Percentiles rank a stretch among this genome's conserved stretches.
Evolutionary conservation across 1,140 invertebrate species (phyloP).

Genomic region (Linepithema humile): DNA sequence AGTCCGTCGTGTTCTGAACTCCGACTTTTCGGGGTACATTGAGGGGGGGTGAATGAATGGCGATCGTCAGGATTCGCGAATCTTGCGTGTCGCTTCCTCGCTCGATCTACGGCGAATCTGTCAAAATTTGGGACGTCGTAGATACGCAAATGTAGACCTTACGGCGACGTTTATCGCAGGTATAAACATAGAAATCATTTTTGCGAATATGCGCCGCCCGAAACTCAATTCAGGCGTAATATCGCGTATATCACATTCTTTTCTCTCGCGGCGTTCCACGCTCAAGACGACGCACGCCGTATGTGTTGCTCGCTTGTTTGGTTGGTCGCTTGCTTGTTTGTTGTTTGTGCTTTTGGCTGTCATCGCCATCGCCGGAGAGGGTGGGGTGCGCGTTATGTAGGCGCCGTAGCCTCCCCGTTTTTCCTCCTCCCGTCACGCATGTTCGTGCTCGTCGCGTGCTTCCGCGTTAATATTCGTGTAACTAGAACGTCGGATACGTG

Average conservation of each 20-base stretch:
- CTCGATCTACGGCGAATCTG: not conserved
- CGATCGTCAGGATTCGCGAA: not conserved
- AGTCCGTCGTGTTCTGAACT: too few species aligned
- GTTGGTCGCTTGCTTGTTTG: conserved; percentile 12
- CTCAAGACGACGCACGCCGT: conserved; percentile 3
- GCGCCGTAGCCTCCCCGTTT: not conserved
- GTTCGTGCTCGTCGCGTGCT: not conserved
- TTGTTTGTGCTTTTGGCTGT: conserved; percentile 41
- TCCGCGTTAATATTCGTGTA: conserved; percentile 4
- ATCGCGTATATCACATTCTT: not conserved
- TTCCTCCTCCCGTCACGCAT: not conserved
- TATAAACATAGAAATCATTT: conserved; percentile 1
- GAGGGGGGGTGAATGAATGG: too few species aligned
- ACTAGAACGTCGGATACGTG: conserved; percentile 34
- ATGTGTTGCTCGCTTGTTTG: conserved; percentile 34
- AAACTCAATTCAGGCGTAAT: not conserved
- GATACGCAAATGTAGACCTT: not conserved
- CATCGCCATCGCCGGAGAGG: not conserved
- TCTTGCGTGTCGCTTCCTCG: not conserved
- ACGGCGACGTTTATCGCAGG: not conserved
- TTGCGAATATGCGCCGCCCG: not conserved
- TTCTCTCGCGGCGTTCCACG: not conserved
- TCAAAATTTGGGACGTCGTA: not conserved
- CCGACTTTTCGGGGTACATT: too few species aligned
- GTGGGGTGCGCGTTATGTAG: not conserved